phyloP scores from a whole-genome alignment of 1,140 invertebrate species.

The Delia radicum region DNA sequence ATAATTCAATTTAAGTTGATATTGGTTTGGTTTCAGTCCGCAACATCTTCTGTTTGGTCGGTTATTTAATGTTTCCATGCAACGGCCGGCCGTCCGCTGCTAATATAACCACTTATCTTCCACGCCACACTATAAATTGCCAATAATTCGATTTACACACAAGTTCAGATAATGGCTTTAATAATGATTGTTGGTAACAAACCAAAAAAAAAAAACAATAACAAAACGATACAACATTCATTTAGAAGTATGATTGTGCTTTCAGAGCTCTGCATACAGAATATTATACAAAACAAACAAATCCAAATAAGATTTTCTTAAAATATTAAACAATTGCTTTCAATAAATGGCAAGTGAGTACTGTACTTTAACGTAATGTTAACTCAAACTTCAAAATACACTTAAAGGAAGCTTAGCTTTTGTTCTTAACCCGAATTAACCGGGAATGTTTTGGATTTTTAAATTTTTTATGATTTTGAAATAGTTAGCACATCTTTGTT shows the following conservation, averaged over 20 bases:
- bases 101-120: slow-evolving; percentile 25
- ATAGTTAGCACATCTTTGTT: too few species aligned
- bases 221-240: neutral
- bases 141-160: slow-evolving; percentile 34
- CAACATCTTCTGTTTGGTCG: neutral
- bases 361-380: neutral
- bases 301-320: slow-evolving; percentile 30
- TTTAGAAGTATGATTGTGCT: neutral
- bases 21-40: neutral
- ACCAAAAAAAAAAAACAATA: neutral
- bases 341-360: slow-evolving; percentile 1
- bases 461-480: too few species aligned
- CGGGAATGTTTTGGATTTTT: too few species aligned
- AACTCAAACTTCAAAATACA: neutral
- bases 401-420: neutral
- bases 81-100: slow-evolving; percentile 2
- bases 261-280: neutral
- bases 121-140: slow-evolving; percentile 30
- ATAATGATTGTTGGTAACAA: slow-evolving; percentile 13
- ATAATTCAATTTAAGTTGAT: neutral
- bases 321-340: slow-evolving; percentile 27
- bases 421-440: too few species aligned
- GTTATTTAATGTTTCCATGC: neutral
- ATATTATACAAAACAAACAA: slow-evolving; percentile 28
- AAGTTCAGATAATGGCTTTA: slow-evolving; percentile 29